Evolutionary conservation across 1,140 invertebrate genomes (phyloP).

Genomic region (Pinna nobilis): DNA sequence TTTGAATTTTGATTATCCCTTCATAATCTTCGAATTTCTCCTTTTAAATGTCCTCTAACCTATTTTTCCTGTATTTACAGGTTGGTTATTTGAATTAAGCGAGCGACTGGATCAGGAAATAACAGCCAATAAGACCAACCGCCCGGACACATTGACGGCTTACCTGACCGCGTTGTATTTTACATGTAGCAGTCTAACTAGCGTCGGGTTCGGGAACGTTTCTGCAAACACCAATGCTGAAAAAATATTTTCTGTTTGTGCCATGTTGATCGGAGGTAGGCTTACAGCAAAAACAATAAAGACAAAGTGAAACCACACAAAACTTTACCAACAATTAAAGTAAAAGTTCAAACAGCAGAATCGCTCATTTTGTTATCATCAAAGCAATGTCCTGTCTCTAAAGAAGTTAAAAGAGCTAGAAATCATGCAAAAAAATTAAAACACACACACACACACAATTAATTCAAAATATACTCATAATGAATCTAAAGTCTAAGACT

Average conservation of each 20-base stretch:
- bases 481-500: too few species aligned
- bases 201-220: conserved; percentile 97
- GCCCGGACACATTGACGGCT: conserved; percentile 72
- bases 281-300: background rate
- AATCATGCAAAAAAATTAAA: too few species aligned
- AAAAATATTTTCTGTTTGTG: conserved; percentile 93
- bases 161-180: conserved; percentile 98
- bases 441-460: too few species aligned
- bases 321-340: too few species aligned
- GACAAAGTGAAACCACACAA: background rate
- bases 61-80: conserved; percentile 43
- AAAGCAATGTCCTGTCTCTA: too few species aligned
- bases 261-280: conserved; percentile 96
- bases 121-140: conserved; percentile 53
- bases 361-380: too few species aligned
- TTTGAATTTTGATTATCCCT: too few species aligned
- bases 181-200: conserved; percentile 95
- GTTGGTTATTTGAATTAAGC: conserved; percentile 71
- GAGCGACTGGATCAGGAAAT: conserved; percentile 64
- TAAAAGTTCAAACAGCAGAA: too few species aligned
- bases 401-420: too few species aligned
- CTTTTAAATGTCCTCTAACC: too few species aligned
- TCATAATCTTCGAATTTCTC: too few species aligned
- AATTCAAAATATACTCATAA: too few species aligned
- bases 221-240: conserved; percentile 95